Percentiles rank a stretch among this genome's conserved stretches.
phyloP scores from a whole-genome alignment of 1,140 invertebrate species.

The Orius insidiosus region DNA sequence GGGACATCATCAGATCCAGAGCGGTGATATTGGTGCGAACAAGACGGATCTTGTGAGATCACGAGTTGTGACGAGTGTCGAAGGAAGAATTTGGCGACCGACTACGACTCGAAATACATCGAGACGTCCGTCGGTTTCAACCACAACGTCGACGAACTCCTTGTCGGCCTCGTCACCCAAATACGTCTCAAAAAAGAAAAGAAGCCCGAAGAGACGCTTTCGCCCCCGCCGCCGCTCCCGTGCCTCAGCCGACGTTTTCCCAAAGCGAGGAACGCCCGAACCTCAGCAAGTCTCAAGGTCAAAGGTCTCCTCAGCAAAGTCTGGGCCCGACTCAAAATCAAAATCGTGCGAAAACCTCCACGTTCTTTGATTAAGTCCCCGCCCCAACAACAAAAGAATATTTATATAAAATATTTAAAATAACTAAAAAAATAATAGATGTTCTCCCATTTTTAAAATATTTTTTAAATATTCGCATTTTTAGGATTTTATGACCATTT shows the following conservation, averaged over 20 bases:
- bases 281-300: constrained; percentile 68
- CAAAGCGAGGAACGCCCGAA: constrained; percentile 47
- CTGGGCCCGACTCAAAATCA: constrained; percentile 72
- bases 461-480: no score
- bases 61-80: constrained; percentile 62
- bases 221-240: constrained; percentile 40
- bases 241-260: constrained; percentile 31
- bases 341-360: constrained; percentile 83
- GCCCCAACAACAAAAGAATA: background rate
- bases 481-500: no score
- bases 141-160: constrained; percentile 81
- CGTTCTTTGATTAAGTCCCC: constrained; percentile 41
- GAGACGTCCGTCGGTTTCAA: constrained; percentile 85
- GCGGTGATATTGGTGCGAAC: constrained; percentile 91
- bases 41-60: constrained; percentile 87
- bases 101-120: constrained; percentile 84
- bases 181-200: constrained; percentile 40
- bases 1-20: constrained; percentile 53
- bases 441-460: no score
- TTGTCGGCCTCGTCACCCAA: constrained; percentile 78
- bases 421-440: no score
- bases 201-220: constrained; percentile 23
- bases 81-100: constrained; percentile 69
- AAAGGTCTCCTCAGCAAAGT: constrained; percentile 70
- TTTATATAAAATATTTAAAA: no score